Conservation (phyloP, 2,888 invertebrate species). For the Cantharis rufa region DNA sequence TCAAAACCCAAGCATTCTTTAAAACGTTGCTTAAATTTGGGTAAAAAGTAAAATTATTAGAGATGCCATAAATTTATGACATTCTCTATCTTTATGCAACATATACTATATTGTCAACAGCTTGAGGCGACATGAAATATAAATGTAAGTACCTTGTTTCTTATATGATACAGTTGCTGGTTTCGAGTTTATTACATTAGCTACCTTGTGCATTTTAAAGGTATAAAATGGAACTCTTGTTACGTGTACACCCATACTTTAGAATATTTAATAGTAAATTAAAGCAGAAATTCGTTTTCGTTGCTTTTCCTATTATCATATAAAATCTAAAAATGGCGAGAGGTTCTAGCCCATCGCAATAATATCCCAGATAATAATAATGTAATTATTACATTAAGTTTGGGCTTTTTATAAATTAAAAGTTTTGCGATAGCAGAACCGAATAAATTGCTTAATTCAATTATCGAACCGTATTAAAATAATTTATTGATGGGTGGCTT, state of each 20-base stretch:
- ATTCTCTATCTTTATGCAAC: background rate
- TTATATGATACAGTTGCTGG: background rate
- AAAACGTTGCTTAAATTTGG: background rate
- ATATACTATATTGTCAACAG: slow-evolving; percentile 15
- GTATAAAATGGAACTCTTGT: background rate
- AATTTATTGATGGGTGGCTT: background rate
- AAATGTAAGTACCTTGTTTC: background rate
- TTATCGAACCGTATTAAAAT: background rate
- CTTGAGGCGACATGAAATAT: slow-evolving; percentile 15
- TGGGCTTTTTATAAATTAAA: background rate
- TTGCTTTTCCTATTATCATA: background rate
- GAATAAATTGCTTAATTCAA: background rate
- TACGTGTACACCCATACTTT: background rate
- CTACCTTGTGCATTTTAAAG: background rate
- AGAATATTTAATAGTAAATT: background rate
- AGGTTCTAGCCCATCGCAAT: background rate
- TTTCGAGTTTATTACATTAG: background rate
- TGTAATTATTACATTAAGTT: background rate
- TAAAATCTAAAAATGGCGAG: background rate
- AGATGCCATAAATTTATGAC: background rate
- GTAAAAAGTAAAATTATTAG: background rate
- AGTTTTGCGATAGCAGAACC: background rate
- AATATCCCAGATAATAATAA: background rate
- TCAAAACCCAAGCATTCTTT: background rate
- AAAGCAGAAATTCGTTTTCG: background rate